These are phyloP conservation scores for Anthoscopus minutus DNA, from an alignment of 2,113 vertebrate species.

Conservation along the genomic window DNA sequence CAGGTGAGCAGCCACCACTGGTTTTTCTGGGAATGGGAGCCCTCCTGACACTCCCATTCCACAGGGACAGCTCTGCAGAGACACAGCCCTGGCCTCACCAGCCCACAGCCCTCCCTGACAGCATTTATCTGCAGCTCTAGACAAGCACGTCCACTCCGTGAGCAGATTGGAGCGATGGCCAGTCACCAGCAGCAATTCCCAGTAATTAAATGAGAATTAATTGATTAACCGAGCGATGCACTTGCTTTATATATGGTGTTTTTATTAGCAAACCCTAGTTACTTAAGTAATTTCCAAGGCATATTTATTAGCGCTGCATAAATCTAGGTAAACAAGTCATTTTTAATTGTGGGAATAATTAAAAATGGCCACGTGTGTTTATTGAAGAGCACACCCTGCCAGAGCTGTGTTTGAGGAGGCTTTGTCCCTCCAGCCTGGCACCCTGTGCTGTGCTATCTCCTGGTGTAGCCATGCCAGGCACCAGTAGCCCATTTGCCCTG, in stretches of 20 bases:
- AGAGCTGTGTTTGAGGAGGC: not conserved
- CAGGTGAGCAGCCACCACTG: not conserved
- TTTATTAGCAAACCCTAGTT: not conserved
- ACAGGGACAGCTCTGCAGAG: not conserved
- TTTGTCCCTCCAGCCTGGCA: not conserved
- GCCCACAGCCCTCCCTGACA: not conserved
- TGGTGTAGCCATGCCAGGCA: fast-evolving
- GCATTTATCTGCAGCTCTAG: not conserved
- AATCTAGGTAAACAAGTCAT: slow-evolving; percentile 22
- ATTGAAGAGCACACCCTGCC: not conserved
- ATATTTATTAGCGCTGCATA: not conserved
- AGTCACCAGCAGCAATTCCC: not conserved
- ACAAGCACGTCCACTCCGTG: not conserved
- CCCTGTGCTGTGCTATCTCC: not conserved
- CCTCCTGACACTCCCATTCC: not conserved
- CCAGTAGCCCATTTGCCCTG: not conserved
- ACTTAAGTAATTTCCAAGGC: not conserved
- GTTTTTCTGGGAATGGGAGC: not conserved
- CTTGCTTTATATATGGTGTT: not conserved
- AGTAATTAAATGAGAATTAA: slow-evolving; percentile 18
- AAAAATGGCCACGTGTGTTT: not conserved
- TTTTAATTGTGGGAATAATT: not conserved
- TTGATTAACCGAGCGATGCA: not conserved
- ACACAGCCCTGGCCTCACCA: not conserved
- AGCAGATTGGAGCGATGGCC: not conserved